Conservation (phyloP, 2,888 invertebrate species). For the Cylindroiulus punctatus region DNA sequence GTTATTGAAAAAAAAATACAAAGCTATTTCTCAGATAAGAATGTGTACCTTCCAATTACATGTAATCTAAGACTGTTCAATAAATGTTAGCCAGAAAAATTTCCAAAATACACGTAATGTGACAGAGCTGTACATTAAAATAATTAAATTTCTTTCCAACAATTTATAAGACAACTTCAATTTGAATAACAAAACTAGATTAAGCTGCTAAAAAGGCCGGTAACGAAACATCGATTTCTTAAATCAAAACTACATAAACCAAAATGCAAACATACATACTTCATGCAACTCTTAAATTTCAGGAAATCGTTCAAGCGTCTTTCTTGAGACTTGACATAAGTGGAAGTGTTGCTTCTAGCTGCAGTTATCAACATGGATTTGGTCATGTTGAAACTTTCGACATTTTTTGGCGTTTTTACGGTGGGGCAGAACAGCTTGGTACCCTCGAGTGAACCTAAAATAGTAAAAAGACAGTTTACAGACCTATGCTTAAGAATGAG, state of each 20-base stretch:
- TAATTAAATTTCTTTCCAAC: neutral
- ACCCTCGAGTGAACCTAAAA: neutral
- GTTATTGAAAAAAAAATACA: no score
- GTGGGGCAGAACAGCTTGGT: neutral
- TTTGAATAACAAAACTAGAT: neutral
- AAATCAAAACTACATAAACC: no score
- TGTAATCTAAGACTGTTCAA: no score
- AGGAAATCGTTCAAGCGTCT: neutral
- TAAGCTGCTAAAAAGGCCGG: no score
- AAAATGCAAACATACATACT: neutral
- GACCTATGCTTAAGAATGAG: no score
- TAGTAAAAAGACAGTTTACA: neutral
- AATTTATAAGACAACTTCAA: neutral
- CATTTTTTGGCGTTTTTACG: neutral
- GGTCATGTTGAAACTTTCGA: neutral
- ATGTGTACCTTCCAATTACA: no score
- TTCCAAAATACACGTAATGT: neutral
- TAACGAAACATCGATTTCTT: no score
- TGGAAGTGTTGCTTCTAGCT: neutral
- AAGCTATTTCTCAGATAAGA: no score
- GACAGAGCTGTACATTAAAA: neutral
- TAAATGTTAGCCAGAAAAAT: no score
- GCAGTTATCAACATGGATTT: conserved; percentile 7
- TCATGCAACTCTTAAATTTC: neutral
- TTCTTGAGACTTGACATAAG: neutral